Base-by-base conservation (phyloP, 2,888 invertebrate genomes). In the Andrena fulva region DNA sequence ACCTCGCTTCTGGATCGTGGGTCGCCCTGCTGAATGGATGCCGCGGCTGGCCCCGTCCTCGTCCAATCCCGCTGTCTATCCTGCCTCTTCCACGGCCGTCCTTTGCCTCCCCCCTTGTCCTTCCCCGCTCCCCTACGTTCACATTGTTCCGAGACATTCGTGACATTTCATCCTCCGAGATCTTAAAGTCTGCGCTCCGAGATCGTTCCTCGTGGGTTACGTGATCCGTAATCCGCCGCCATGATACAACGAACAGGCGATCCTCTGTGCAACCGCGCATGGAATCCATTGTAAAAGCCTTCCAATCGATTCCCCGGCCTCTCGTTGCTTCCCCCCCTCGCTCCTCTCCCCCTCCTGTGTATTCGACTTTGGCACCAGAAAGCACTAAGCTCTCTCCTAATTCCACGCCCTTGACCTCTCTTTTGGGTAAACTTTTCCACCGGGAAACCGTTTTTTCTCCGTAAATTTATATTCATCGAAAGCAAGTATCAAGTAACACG, bases 131-230 rank as follows among this genome's bases (percentile, higher is more conserved):
- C 80, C 80, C 50, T 77, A 73, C 24, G 68, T 62, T 62, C 70
- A 73, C 74, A 81, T 87, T 87, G 86, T 80, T 84, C 78, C 87
- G 73, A 86, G 85, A 88, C 88, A 88, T 88, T 88, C 91, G 86
- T 91, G 91, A 91, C 91, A 91, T 90, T 90, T 91, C 89, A 85
- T 90, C 86, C 89, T 86, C 86, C 84, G 82, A 71, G 89, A 87
- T 90, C 90, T 91, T 89, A 90, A 89, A 86, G 86, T 89, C 89
- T 79, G 81, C 80, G 88, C 82, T 85, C 82, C 87, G 83, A 87
- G 90, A 90, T 90, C 87, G 90, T 86, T 83, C 84, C 69, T 88
- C 81, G 84, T 72, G 85, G 85, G 82, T 91, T 89, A 89, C 90
- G 88, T 89, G 89, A 89, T 86, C 85, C 82, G 81, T 63, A 79